Evolutionary conservation across 2,888 invertebrate genomes (phyloP), one percentile per base, ranked within the genome.

Genomic region (Cephus nigrinus): DNA sequence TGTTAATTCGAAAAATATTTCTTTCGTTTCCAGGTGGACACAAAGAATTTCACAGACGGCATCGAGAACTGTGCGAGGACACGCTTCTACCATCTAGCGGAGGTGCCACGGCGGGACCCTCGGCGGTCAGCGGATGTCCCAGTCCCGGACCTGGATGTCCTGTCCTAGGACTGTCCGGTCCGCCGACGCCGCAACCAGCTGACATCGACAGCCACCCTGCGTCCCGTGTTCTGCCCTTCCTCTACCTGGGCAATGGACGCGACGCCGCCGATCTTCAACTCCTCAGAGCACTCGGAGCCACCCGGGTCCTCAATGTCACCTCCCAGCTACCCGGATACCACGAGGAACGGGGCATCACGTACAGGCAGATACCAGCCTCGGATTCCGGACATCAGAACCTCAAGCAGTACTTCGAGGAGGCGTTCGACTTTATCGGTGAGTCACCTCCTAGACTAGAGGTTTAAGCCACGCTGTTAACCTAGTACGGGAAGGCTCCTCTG

Each of bases 361-460:
- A 96, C 92, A 95, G 95, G 92, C 95, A 96, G 90, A 94, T 97
- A 90, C 96, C 96, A 79, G 97, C 97, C 84, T 94, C 95, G 81
- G 97, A 97, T 93, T 96, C 95, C 82, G 95, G 95, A 75, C 95
- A 96, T 88, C 97, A 97, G 91, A 97, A 97, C 93, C 94, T 97
- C 80, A 96, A 96, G 88, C 97, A 97, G 93, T 97, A 96, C 93
- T 97, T 97, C 93, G 96, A 96, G 90, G 96, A 97, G 91, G 96
- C 97, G 86, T 96, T 95, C 91, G 95, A 95, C 88, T 97, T 97
- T 92, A 97, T 97, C 88, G 97, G 97, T 97, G 92, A 95, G 95
- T 91, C 55, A 55, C 55, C 55, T 55, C 35, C 35, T 35, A 12
- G 55, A 55, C 15, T 2, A 9, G 9, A 55, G 9, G 15, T 5